Evolutionary conservation across 2,113 vertebrate genomes (phyloP), one percentile per base, ranked within the genome.

Genomic region (Cinclus mexicanus): DNA sequence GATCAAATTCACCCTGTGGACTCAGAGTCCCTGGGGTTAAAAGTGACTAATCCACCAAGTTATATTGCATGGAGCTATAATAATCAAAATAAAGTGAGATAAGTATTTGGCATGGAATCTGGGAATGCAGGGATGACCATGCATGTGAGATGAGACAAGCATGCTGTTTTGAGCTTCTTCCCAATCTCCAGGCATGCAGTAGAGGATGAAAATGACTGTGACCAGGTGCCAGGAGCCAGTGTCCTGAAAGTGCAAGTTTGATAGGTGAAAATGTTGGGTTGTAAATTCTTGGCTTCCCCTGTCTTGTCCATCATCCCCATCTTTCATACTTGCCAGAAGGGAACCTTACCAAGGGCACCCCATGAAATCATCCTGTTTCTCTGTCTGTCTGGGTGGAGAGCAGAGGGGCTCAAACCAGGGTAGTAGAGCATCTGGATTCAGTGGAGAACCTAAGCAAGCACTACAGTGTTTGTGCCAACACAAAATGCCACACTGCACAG

Each of bases 401-500:
- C 39, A 47, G 39, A 77, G 65, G 24, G 56, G 14, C 72, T 89
- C 60, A 72, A 52, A 71, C 25, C n/a, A 64, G 65, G 47, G 31
- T 60, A 79, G 37, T 49, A 35, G 56, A 86, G 64, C n/a, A 89
- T 88, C 87, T 82, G 84, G 57, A 33, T 74, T 89, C 9, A 10
- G 6, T 18, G 28, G 61, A 92, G 83, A 91, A 57, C 65, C 33
- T 14, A 72, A 95, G 60, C 76, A 79, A 90, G 71, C 35, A 18
- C 69, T 84, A 28, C 49, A 3, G 2, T 53, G 69, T 41, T 93
- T 1, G 8, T 93, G 96, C 94, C 96, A 95, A 37, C 69, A 72
- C 77, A 59, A 92, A 94, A 95, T 79, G 89, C 93, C 93, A 94
- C 77, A 18, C 64, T 95, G 81, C 17, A 3, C 65, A 94, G 91